phyloP scores from a whole-genome alignment of 2,888 invertebrate species.

The Antheraea yamamai region DNA sequence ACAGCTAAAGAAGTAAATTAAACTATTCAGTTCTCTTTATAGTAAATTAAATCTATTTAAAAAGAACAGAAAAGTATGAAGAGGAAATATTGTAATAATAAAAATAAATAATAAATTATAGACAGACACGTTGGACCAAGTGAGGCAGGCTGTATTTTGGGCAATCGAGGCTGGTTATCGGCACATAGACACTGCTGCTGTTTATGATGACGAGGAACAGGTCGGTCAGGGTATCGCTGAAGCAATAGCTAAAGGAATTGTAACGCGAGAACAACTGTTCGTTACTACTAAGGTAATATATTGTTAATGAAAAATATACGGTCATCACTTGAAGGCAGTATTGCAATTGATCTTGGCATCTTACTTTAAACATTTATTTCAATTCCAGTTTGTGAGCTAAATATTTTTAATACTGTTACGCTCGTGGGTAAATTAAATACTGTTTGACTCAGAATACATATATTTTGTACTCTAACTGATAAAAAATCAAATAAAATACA shows the following conservation, averaged over 20 bases:
- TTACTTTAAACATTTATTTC: no score
- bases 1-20: conserved; percentile 56
- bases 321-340: no score
- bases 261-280: conserved; percentile 80
- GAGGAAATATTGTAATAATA: not conserved
- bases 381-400: no score
- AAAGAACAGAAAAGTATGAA: not conserved
- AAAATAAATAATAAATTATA: conserved; percentile 27
- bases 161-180: conserved; percentile 85
- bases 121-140: conserved; percentile 41
- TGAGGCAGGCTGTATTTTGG: conserved; percentile 54
- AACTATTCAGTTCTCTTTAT: not conserved
- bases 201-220: conserved; percentile 81
- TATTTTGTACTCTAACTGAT: no score
- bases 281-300: conserved; percentile 78
- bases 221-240: conserved; percentile 80
- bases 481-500: no score
- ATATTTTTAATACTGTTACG: no score
- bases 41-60: not conserved
- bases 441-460: no score
- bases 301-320: no score
- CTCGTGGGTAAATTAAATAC: no score
- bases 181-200: conserved; percentile 84
- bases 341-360: no score
- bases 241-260: conserved; percentile 73